These are phyloP conservation scores for Pangasianodon hypophthalmus DNA, from an alignment of 2,113 vertebrate species.

Conservation along the genomic window DNA sequence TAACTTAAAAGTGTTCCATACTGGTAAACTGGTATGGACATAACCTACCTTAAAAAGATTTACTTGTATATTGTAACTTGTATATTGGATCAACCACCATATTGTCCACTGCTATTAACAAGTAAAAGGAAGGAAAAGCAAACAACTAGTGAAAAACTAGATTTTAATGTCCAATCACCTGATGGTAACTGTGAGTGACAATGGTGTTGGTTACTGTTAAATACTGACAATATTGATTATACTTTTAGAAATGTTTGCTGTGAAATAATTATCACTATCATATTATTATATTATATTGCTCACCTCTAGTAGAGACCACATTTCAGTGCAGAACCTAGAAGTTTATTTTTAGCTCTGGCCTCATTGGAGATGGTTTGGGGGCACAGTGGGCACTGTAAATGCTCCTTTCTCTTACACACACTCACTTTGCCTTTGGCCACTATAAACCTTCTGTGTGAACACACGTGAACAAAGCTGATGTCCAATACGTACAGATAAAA, in stretches of 20 bases:
- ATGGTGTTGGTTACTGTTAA: not conserved
- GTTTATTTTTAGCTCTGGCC: constrained; percentile 35
- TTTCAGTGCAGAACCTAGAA: not conserved
- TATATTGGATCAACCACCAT: not conserved
- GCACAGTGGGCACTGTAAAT: constrained; percentile 28
- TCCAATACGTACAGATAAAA: constrained; percentile 3
- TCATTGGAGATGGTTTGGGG: constrained; percentile 8
- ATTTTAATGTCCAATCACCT: not conserved
- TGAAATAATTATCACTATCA: not conserved
- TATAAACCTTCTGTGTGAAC: constrained; percentile 10
- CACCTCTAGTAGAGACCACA: not conserved
- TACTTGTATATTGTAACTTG: no score
- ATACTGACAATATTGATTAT: not conserved
- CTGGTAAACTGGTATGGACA: not conserved
- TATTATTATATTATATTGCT: not conserved
- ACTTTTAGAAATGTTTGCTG: not conserved
- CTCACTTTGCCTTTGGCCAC: not conserved
- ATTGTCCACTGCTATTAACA: not conserved
- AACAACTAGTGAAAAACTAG: not conserved
- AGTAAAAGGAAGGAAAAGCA: not conserved
- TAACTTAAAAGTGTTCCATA: not conserved
- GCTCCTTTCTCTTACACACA: constrained; percentile 3
- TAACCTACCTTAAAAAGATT: not conserved
- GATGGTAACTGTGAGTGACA: not conserved
- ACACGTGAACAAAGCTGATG: not conserved